Base-by-base conservation (phyloP, 2,888 invertebrate species). In the Polyploca ridens region DNA sequence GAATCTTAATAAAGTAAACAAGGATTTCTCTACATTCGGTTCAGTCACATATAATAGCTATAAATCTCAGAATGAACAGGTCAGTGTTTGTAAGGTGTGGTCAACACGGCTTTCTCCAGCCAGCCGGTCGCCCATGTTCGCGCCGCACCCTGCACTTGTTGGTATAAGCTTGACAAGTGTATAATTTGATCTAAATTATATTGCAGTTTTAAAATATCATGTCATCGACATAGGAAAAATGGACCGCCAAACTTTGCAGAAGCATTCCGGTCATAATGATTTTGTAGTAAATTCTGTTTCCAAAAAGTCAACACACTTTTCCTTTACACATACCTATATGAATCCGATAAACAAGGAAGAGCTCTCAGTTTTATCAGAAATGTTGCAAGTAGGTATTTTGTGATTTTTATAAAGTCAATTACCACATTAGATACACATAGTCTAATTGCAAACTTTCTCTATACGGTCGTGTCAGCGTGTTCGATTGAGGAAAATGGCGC, bases 81-180 rank as follows among this genome's bases (percentile, higher is more conserved):
- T 78, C 78, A 83, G 81, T 74, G 46, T 65, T 66, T 73, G 76
- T 74, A 75, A 74, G 84, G 84, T 76, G 83, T 75, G 82, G 82
- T 77, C 67, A 54, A 3, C 10, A 60, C 68, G 65, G 83, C 84
- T 85, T 84, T 85, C 85, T 80, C 79, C 81, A 84, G 82, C 78
- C 82, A 77, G 84, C 79, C 75, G 78, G 79, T 69, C 78, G 78
- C 81, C 77, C 69, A 67, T 74, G n/a, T 5, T 8, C 49, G 10
- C 54, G 19, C 19, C 54, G 54, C 54, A 10, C 54, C 54, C 54
- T 19, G 7, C 54, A 33, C 16, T 33, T 7, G 61, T 61, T 13
- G 16, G 14, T 61, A 19, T 19, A 61, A 38, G 61, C 61, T 61
- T 61, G 44, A 61, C 61, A 61, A 61, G 61, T 61, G 61, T 61